These are phyloP conservation scores for Otus sunia DNA, from an alignment of 2,113 vertebrate species.

Conservation along the genomic window DNA sequence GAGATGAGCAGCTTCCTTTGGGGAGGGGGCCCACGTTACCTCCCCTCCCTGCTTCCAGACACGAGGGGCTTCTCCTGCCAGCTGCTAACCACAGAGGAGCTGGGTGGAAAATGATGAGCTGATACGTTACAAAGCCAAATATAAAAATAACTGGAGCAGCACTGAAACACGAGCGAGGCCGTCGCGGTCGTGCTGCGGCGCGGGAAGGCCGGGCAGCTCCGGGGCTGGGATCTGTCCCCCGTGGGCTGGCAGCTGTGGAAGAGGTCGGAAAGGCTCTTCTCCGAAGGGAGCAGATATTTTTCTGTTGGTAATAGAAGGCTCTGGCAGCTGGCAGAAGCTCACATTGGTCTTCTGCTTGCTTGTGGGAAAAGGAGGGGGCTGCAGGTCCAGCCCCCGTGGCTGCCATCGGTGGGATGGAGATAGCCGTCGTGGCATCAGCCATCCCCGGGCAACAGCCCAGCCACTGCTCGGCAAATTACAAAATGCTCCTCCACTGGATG, in stretches of 20 bases:
- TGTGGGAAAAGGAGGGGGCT: neutral
- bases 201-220: neutral
- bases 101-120: neutral
- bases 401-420: neutral
- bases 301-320: neutral
- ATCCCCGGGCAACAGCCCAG: neutral
- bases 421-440: rapidly evolving
- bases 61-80: neutral
- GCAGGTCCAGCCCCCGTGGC: neutral
- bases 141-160: neutral
- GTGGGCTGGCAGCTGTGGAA: conserved; percentile 45
- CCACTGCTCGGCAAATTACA: neutral
- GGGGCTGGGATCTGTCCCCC: neutral
- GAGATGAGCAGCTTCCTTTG: neutral
- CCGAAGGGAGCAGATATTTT: neutral
- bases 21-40: neutral
- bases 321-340: conserved; percentile 14
- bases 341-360: neutral
- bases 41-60: neutral
- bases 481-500: neutral
- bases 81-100: neutral
- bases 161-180: neutral
- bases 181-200: rapidly evolving
- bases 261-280: neutral
- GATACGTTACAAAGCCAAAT: neutral